These are phyloP conservation scores for Suillia variegata DNA, from an alignment of 2,888 invertebrate species.

Conservation along the genomic window DNA sequence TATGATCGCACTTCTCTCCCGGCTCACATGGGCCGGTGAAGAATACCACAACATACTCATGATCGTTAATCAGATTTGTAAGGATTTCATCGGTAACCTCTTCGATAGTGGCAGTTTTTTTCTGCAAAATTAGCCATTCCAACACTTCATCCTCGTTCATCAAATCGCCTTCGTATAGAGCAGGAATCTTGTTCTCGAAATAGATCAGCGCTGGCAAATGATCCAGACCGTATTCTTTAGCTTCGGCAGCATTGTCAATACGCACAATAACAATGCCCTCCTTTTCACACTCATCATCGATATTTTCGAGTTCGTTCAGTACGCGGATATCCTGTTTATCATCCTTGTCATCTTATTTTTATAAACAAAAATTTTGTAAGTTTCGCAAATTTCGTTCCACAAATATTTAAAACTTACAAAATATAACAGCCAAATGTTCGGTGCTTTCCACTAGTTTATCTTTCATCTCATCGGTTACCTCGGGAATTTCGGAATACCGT, in stretches of 20 bases:
- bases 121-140: conserved; percentile 83
- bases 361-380: no score
- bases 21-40: conserved; percentile 90
- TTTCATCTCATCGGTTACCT: conserved; percentile 92
- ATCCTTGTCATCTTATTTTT: conserved; percentile 78
- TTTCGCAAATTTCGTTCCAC: no score
- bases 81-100: conserved; percentile 93
- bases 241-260: conserved; percentile 87
- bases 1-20: conserved; percentile 84
- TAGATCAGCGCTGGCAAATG: conserved; percentile 80
- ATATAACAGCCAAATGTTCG: conserved; percentile 84
- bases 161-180: conserved; percentile 88
- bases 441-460: conserved; percentile 83
- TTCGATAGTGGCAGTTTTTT: conserved; percentile 89
- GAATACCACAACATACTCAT: conserved; percentile 92
- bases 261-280: conserved; percentile 90
- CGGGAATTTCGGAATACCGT: conserved; percentile 87
- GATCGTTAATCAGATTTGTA: conserved; percentile 81
- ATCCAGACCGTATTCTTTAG: conserved; percentile 88
- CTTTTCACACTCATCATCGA: conserved; percentile 88
- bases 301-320: conserved; percentile 87
- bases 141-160: conserved; percentile 91
- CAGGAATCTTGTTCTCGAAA: conserved; percentile 90
- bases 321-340: conserved; percentile 88
- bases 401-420: conserved; percentile 90